Base-by-base conservation (phyloP, 1,140 invertebrate species). In the Platorchestia sp. region DNA sequence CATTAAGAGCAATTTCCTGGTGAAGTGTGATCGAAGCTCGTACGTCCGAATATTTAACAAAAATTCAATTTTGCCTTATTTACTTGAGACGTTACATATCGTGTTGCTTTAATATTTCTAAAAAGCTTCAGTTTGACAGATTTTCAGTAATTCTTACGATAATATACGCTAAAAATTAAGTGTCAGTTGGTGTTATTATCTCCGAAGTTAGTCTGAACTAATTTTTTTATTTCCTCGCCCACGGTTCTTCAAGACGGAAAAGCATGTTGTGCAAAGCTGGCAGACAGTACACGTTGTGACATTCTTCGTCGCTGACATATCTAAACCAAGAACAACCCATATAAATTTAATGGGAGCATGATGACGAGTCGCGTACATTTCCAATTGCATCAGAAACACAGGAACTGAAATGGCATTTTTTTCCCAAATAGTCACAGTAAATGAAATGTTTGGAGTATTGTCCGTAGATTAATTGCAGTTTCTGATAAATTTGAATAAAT, bases 381-480 rank as follows among this genome's bases (percentile, higher is more conserved):
- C 36, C 14, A 22, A 27, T 75, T 75, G 59, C 36, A 36, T 27
- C 59, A 75, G 47, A 75, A 75, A 27, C 27, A 75, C 14, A 75
- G 27, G 59, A 3, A 36, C 7, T 36, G 14, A 3, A 27, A 36
- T 36, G 27, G 14, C 59, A 3, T 3, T 10, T 75, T 75, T 75
- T 22, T 19, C 59, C 1, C 14, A 36, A 75, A 10, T 36, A 22
- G 59, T 75, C 36, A 75, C 7, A 89, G 41, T 89, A 42, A 89
- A 41, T 89, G 5, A 44, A 89, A 89, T 89, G 36, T 89, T 89
- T 14, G 87, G 41, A 10, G 27, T 42, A 89, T 42, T 1, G 42
- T 43, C 87, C 87, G 87, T 89, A 89, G 87, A 89, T 44, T 89
- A 89, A 89, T 14, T 41, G 86, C 41, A 44, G 41, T 89, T 89